Evolutionary conservation across 1,140 invertebrate species (phyloP), one percentile per base, ranked within the genome.

Genomic region (Brachionus calyciflorus): DNA sequence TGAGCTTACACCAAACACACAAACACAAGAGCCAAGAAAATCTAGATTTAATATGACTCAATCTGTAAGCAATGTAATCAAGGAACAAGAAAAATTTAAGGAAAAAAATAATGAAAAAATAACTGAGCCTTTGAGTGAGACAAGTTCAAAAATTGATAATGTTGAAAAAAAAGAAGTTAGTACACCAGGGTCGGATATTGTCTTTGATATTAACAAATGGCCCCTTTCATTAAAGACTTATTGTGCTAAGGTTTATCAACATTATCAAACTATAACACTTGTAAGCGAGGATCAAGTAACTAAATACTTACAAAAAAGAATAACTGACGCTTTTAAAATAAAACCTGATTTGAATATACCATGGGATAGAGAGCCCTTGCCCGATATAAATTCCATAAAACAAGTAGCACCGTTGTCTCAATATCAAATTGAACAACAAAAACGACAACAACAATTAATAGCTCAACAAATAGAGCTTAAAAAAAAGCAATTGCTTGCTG

Each of bases 201-300:
- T 73, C 3, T 73, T 73, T 41, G 69, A 73, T 46, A 73, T 73
- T 37, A 73, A 73, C 69, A 73, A 73, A 73, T 73, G 69, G 69
- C 69, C 69, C 0, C n/a, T 6, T 21, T 9, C 44, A 33, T 37
- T 73, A 17, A 73, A 73, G 30, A 53, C 14, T 21, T 73, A 73
- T 21, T 73, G 69, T 51, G 69, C 69, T 19, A 73, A 51, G 26
- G 69, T 73, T 1, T 73, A 73, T 73, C 69, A 73, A 33, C 69
- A 73, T 17, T 73, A 73, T 46, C 69, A 73, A 33, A 51, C 4
- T 14, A 73, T 73, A 51, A 73, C 21, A 17, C 19, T 51, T 26
- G 69, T 73, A 51, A 73, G 46, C 51, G 69, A 73, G 12, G 69
- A 73, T 51, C 69, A 73, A 37, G 69, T 73, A 12, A 73, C 69